Evolutionary conservation across 53 echinoderm and acorn worm genomes (phyloP).

Genomic region (Echinometra lucunter): DNA sequence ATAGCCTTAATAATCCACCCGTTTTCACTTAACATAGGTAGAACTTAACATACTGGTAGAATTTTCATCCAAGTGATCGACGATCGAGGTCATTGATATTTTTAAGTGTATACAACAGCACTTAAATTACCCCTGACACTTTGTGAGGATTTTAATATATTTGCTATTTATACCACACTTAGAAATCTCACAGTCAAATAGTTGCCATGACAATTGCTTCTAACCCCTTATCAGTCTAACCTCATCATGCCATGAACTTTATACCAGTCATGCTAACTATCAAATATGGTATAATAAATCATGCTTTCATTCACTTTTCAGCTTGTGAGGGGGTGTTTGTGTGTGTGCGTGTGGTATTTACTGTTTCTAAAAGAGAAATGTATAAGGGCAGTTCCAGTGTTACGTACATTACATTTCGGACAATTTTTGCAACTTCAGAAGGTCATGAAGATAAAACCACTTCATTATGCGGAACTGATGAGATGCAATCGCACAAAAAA

Average conservation of each 20-base stretch:
- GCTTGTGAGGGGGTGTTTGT: conserved; percentile 2
- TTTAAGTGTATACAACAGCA: not conserved
- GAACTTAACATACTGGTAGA: too few species aligned
- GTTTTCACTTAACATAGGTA: too few species aligned
- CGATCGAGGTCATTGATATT: not conserved
- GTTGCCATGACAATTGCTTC: not conserved
- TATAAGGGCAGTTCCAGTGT: too few species aligned
- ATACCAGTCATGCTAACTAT: conserved; percentile 31
- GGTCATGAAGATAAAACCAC: too few species aligned
- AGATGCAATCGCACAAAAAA: too few species aligned
- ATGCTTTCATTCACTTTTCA: conserved; percentile 34
- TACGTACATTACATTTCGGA: too few species aligned
- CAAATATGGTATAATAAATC: not conserved
- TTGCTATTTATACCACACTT: not conserved
- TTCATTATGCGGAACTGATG: too few species aligned
- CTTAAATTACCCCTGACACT: not conserved
- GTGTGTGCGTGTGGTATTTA: not conserved
- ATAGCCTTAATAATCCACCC: too few species aligned
- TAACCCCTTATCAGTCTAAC: not conserved
- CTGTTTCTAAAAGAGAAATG: not conserved
- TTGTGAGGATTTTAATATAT: not conserved
- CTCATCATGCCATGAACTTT: not conserved
- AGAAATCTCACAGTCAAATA: not conserved
- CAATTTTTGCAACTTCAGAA: too few species aligned
- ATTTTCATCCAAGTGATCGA: too few species aligned